Conservation (phyloP, 2,113 vertebrate genomes). For the Salminus brasiliensis region DNA sequence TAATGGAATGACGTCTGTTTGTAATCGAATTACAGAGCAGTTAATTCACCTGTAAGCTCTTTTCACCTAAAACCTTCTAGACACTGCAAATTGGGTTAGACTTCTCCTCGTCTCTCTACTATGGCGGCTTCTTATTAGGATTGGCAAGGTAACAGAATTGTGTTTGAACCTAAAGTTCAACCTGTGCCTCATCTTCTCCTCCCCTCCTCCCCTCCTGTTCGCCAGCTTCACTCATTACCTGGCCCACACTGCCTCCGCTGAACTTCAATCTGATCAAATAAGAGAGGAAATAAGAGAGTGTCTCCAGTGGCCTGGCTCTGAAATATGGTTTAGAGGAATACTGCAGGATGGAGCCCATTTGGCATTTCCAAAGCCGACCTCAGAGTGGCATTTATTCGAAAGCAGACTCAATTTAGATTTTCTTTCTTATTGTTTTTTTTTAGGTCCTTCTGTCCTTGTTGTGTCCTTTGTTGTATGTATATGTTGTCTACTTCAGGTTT, state of each 20-base stretch:
- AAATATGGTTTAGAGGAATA: constrained; percentile 11
- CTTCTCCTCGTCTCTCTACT: constrained; percentile 20
- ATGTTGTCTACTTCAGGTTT: not conserved
- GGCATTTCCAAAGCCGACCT: constrained; percentile 47
- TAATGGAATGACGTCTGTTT: constrained; percentile 3
- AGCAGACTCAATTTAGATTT: constrained; percentile 54
- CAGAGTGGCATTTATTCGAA: constrained; percentile 29
- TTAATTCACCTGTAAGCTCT: not conserved
- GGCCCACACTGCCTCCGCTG: constrained; percentile 46
- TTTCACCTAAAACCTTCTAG: constrained; percentile 22
- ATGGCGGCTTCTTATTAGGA: constrained; percentile 45
- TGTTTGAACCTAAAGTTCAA: constrained; percentile 53
- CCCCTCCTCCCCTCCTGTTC: constrained; percentile 18
- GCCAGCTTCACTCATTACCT: constrained; percentile 27
- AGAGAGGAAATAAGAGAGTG: constrained; percentile 48
- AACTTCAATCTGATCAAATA: constrained; percentile 51
- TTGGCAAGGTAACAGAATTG: constrained; percentile 51
- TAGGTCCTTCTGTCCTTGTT: constrained; percentile 21
- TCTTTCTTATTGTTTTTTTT: constrained; percentile 28
- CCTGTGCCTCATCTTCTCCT: constrained; percentile 10
- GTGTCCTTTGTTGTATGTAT: not conserved
- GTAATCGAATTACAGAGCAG: constrained; percentile 15
- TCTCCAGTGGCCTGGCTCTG: constrained; percentile 37
- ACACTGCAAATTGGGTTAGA: constrained; percentile 55
- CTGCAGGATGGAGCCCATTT: constrained; percentile 43